Base-by-base conservation (phyloP, 2,113 vertebrate genomes). In the rabbit (Oryctolagus cuniculus) region DNA sequence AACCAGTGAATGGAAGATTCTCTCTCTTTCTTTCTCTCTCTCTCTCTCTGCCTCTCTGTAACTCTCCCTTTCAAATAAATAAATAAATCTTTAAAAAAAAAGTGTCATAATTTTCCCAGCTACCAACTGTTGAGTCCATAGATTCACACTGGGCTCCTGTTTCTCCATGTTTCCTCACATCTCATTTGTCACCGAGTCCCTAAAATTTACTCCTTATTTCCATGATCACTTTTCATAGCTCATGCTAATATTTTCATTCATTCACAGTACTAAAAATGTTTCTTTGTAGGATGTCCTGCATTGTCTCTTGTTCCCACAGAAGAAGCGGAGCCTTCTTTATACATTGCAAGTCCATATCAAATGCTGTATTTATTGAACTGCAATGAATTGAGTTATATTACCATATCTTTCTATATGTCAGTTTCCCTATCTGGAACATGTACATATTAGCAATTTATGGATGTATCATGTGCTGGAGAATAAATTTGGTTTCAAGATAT, bases 401-500 rank as follows among this genome's bases (percentile, higher is more conserved):
- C 4, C 11, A 22, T 53, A 72, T 85, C 55, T 70, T 84, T 31
- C 73, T 75, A 75, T 70, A 34, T 75, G 29, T 8, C 15, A 87
- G 9, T 70, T 86, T 95, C 51, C 44, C 77, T 84, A 87, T 87
- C 58, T 44, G 81, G 8, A 69, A 90, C 29, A 87, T 36, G 61
- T 66, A 25, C 27, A 72, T 73, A 53, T 83, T 72, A 92, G 67
- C 81, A 89, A 92, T 72, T 90, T 85, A 81, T 29, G 34, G 61
- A 90, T 85, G n/a, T 15, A 58, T 63, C 81, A 82, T 77, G 21
- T 81, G 25, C 31, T 49, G 58, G 84, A 81, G 44, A 81, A 94
- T 36, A 94, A 84, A 87, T 34, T 95, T 53, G 27, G 90, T 93
- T 82, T 89, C 49, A 82, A 86, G 38, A 38, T 92, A 89, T 89